Conservation (phyloP, 2,797 vertebrate species). For the Eulemur albifrons region DNA sequence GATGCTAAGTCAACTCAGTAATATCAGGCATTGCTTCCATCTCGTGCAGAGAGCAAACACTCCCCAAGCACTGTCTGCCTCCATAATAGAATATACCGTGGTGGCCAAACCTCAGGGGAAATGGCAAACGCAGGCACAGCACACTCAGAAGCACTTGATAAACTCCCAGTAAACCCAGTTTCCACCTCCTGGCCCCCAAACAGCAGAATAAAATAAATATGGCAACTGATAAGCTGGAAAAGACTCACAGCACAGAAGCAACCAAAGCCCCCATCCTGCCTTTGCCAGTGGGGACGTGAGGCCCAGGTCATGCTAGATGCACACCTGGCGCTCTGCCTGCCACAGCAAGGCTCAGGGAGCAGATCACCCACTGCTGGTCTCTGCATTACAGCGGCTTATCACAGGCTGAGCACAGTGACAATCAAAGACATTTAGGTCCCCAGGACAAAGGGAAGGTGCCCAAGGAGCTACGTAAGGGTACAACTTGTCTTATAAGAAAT, state of each 20-base stretch:
- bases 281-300: neutral
- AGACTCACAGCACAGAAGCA: no score
- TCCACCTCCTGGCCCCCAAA: neutral
- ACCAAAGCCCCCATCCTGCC: neutral
- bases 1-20: no score
- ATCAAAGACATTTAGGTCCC: neutral
- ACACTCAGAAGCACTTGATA: neutral
- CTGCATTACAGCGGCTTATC: fast-evolving
- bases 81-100: fast-evolving
- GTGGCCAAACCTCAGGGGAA: neutral
- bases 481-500: neutral
- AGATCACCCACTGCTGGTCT: neutral
- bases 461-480: neutral
- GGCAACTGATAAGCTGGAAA: fast-evolving
- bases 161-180: fast-evolving
- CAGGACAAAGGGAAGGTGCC: neutral
- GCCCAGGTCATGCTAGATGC: neutral
- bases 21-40: neutral
- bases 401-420: neutral
- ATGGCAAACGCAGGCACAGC: no score
- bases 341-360: fast-evolving
- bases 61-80: neutral
- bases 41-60: fast-evolving
- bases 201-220: neutral
- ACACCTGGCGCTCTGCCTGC: neutral